Evolutionary conservation across 1,140 invertebrate genomes (phyloP).

Genomic region (Bombus sylvicola): DNA sequence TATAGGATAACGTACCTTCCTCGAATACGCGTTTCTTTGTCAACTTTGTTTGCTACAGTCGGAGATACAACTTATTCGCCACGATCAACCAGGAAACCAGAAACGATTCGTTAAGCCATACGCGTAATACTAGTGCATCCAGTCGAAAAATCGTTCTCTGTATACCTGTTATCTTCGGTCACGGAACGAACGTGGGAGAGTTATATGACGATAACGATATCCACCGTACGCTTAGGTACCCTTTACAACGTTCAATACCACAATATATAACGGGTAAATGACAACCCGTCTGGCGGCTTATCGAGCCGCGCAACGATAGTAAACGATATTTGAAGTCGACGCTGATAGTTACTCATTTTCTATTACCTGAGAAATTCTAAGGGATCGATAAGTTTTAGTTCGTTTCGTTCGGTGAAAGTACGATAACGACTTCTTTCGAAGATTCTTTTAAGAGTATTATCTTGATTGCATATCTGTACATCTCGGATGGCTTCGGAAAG

Average conservation of each 20-base stretch:
- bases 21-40: background rate
- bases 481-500: too few relatives aligned
- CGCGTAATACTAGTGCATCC: conserved; percentile 19
- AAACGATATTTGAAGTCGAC: background rate
- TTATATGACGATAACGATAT: conserved; percentile 30
- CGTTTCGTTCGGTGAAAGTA: too few relatives aligned
- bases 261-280: conserved; percentile 53
- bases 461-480: too few relatives aligned
- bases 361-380: background rate
- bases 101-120: background rate
- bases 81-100: background rate
- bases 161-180: conserved; percentile 27
- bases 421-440: too few relatives aligned
- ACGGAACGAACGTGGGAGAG: conserved; percentile 23
- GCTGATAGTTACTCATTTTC: background rate
- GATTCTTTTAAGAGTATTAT: too few relatives aligned
- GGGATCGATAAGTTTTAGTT: background rate
- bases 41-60: background rate
- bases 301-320: conserved; percentile 20
- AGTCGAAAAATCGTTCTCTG: conserved; percentile 12
- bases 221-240: conserved; percentile 5
- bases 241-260: conserved; percentile 36
- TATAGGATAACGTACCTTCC: background rate
- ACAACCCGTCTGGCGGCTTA: conserved; percentile 47
- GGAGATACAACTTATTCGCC: background rate